These are phyloP conservation scores for Chaitophorus viminalis DNA, from an alignment of 2,888 invertebrate genomes.

Conservation along the genomic window DNA sequence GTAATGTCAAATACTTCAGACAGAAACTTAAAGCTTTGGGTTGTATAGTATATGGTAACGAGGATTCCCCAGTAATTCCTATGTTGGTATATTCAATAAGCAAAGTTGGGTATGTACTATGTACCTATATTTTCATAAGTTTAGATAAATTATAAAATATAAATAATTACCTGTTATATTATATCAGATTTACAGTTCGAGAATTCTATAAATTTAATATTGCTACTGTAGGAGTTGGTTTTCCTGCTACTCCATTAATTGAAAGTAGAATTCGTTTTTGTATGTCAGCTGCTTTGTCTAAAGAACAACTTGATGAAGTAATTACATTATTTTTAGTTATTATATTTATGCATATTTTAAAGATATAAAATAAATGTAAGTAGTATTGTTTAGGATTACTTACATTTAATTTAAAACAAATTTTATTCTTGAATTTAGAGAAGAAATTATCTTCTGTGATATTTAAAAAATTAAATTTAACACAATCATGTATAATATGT, in stretches of 20 bases:
- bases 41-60: conserved; percentile 91
- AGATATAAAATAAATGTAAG: too few species aligned
- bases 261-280: conserved; percentile 94
- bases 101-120: conserved; percentile 89
- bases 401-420: too few species aligned
- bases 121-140: not conserved
- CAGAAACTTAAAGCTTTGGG: conserved; percentile 85
- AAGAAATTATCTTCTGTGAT: not conserved
- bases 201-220: conserved; percentile 82
- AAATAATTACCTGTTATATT: not conserved
- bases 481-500: not conserved
- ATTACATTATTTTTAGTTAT: conserved; percentile 63
- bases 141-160: not conserved
- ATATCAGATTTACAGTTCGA: conserved; percentile 81
- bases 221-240: conserved; percentile 95
- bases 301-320: conserved; percentile 89
- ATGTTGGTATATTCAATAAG: conserved; percentile 94
- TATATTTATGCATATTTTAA: not conserved
- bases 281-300: conserved; percentile 93
- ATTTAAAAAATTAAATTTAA: not conserved
- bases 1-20: conserved; percentile 86
- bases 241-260: conserved; percentile 95
- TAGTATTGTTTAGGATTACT: too few species aligned
- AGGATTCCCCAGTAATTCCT: conserved; percentile 96
- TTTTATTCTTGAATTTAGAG: not conserved